Evolutionary conservation across 2,797 vertebrate species (phyloP).

Genomic region (Mormyrops attenuatus): DNA sequence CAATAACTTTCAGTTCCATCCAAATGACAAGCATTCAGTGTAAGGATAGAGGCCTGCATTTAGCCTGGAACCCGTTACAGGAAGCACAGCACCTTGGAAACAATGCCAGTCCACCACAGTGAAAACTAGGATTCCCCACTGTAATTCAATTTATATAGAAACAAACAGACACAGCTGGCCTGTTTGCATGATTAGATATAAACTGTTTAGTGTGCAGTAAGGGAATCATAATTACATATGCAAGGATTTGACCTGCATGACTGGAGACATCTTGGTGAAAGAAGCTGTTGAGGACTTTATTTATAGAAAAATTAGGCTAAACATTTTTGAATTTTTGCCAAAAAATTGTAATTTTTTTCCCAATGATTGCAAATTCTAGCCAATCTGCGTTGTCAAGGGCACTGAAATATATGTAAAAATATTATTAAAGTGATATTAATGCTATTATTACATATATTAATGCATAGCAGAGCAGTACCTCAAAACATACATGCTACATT

Average conservation of each 20-base stretch:
- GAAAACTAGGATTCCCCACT: background rate
- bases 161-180: background rate
- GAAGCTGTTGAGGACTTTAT: background rate
- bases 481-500: background rate
- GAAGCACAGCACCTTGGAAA: background rate
- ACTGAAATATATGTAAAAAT: background rate
- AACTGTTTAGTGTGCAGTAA: background rate
- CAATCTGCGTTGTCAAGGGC: background rate
- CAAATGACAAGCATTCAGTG: background rate
- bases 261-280: background rate
- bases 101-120: background rate
- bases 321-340: background rate
- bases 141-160: background rate
- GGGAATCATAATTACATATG: background rate
- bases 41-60: background rate
- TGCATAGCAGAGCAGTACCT: background rate
- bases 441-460: background rate
- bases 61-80: background rate
- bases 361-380: background rate
- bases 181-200: background rate
- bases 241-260: background rate
- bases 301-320: background rate
- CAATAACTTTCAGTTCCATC: background rate
- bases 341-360: background rate
- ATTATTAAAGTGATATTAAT: background rate